Base-by-base conservation (phyloP, 2,113 vertebrate species). In the Sprattus sprattus region DNA sequence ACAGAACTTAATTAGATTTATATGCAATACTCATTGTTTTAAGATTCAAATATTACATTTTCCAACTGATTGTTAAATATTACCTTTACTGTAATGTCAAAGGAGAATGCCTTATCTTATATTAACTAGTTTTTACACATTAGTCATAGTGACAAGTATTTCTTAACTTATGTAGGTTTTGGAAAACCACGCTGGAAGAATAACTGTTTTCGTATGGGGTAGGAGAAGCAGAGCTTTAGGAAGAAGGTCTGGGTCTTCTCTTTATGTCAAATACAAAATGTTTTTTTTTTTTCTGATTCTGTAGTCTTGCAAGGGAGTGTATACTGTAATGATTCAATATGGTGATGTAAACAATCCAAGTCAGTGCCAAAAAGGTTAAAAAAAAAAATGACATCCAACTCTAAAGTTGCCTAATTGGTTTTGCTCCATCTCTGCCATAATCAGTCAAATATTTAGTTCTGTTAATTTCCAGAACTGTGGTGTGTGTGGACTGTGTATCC, bases 71-170 rank as follows among this genome's bases (percentile, higher is more conserved):
- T 90, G 89, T 90, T 91, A 89, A 92, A 90, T 86, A 10, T n/a
- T 89, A 93, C 16, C 11, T 90, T 87, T 92, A 86, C 89, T 92
- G 90, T 90, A 93, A 89, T 81, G 91, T 93, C 22, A 89, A 82
- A 91, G 88, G 85, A 93, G 89, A 94, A 95, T 94, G 93, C 92
- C 92, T 94, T 94, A 94, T 89, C 91, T 88, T 90, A 91, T 90
- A 89, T 89, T 90, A 89, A 89, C 90, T 89, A 92, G 85, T 91
- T 95, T 95, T 86, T 90, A 93, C 11, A 90, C 28, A 90, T 90
- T 90, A 90, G 94, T 94, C 92, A 39, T 39, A 39, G 88, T 87
- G 88, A 89, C 84, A 93, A 89, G 47, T 84, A 75, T 88, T 86
- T 89, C 32, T 90, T 82, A 89, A 82, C 83, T 44, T 39, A 75